Percentiles rank a stretch among this genome's conserved stretches.
phyloP scores from a whole-genome alignment of 2,888 invertebrate species.

The Crocallis elinguaria region DNA sequence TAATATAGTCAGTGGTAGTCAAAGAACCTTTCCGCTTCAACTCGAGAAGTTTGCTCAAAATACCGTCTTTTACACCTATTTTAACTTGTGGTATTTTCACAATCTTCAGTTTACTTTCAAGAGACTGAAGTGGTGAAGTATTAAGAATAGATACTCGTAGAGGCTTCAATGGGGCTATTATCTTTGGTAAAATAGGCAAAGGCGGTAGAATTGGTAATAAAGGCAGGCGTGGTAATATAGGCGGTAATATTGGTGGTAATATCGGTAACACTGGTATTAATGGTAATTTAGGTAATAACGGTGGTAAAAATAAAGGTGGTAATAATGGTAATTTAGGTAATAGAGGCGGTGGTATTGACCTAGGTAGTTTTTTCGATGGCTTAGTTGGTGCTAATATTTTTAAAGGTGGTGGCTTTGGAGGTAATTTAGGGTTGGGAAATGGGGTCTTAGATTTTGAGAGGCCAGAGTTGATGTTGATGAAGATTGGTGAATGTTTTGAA shows the following conservation, averaged over 20 bases:
- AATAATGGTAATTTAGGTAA: slow-evolving; percentile 39
- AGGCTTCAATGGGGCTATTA: slow-evolving; percentile 42
- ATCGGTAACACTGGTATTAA: slow-evolving; percentile 40
- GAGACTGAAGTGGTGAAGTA: slow-evolving; percentile 43
- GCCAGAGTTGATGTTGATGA: slow-evolving; percentile 55
- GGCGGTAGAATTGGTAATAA: slow-evolving; percentile 41
- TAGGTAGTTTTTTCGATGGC: slow-evolving; percentile 31
- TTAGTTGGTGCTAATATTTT: slow-evolving; percentile 22
- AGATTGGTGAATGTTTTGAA: slow-evolving; percentile 53
- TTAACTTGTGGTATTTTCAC: slow-evolving; percentile 34
- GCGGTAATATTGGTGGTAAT: slow-evolving; percentile 37
- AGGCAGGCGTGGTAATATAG: slow-evolving; percentile 38
- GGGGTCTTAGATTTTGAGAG: slow-evolving; percentile 33
- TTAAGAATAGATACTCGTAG: slow-evolving; percentile 49
- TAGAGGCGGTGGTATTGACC: slow-evolving; percentile 37
- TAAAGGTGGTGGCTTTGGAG: slow-evolving; percentile 39
- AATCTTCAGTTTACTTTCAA: slow-evolving; percentile 47
- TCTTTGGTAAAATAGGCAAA: slow-evolving; percentile 28
- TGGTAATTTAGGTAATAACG: slow-evolving; percentile 38
- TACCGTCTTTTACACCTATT: slow-evolving; percentile 34
- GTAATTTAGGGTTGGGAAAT: slow-evolving; percentile 40
- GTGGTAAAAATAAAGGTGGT: slow-evolving; percentile 39
- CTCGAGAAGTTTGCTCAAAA: slow-evolving; percentile 52
- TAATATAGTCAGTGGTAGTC: slow-evolving; percentile 53
- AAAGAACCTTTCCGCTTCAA: slow-evolving; percentile 57